These are phyloP conservation scores for Timema podura DNA, from an alignment of 2,888 invertebrate species.

Conservation along the genomic window DNA sequence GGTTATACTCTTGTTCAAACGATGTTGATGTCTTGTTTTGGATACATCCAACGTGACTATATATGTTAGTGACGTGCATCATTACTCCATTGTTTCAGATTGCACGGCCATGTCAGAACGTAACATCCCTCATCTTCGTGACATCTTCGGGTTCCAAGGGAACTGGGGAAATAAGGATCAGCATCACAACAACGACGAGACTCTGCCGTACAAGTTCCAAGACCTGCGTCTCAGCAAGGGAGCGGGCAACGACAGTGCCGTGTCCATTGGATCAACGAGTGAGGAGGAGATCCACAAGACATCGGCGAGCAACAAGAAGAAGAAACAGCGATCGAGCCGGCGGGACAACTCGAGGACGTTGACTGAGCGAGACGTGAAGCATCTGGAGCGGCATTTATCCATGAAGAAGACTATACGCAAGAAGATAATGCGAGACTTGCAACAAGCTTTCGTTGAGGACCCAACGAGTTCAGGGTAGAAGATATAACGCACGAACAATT, in stretches of 20 bases:
- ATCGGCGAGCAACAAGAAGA: conserved; percentile 45
- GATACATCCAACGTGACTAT: no score
- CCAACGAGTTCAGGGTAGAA: conserved; percentile 66
- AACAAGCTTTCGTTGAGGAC: conserved; percentile 67
- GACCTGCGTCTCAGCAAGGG: conserved; percentile 18
- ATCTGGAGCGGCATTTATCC: conserved; percentile 74
- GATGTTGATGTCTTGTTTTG: no score
- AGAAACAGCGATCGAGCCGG: conserved; percentile 57
- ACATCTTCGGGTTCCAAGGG: conserved; percentile 59
- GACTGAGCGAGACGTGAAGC: conserved; percentile 58
- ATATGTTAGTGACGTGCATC: no score
- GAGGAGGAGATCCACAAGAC: conserved; percentile 37
- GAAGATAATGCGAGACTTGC: conserved; percentile 79
- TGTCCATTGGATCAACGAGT: conserved; percentile 45
- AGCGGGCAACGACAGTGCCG: conserved; percentile 41
- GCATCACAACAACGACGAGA: conserved; percentile 13
- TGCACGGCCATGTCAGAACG: conserved; percentile 48
- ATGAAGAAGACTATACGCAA: conserved; percentile 84
- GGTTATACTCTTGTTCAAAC: not conserved
- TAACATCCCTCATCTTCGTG: conserved; percentile 71
- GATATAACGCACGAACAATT: conserved; percentile 64
- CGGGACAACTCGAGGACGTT: conserved; percentile 66
- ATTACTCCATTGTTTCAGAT: no score
- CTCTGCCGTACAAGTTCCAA: conserved; percentile 18
- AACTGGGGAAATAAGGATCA: conserved; percentile 18